phyloP scores from a whole-genome alignment of 2,797 vertebrate genomes.

The Centroberyx gerrardi region DNA sequence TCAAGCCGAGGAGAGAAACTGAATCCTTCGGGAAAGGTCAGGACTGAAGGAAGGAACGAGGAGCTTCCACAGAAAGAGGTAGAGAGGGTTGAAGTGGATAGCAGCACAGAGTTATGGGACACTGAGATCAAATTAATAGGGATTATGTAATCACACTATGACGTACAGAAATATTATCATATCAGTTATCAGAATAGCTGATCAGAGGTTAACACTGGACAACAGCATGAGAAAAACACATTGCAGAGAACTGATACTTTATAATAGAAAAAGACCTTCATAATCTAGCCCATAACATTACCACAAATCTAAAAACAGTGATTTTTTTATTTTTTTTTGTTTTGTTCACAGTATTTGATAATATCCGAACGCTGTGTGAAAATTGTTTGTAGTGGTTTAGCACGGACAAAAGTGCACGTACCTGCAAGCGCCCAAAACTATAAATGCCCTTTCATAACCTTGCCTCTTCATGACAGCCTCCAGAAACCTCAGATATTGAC shows the following conservation, averaged over 20 bases:
- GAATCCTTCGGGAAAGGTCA: conserved; percentile 88
- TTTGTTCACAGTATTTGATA: no score
- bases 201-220: not conserved
- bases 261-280: no score
- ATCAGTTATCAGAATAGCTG: conserved; percentile 8
- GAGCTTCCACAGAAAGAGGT: conserved; percentile 60
- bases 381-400: no score
- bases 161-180: conserved; percentile 19
- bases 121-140: conserved; percentile 50
- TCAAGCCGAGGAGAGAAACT: conserved; percentile 83
- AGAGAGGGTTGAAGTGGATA: conserved; percentile 42
- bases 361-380: no score
- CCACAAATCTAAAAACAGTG: no score
- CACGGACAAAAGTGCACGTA: no score
- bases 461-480: no score
- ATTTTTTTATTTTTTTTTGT: no score
- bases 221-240: not conserved
- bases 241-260: not conserved
- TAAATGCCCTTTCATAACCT: no score
- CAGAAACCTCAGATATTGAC: no score
- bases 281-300: no score
- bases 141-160: conserved; percentile 61
- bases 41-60: conserved; percentile 78
- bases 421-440: no score
- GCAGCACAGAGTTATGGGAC: conserved; percentile 56